These are phyloP conservation scores for Macrosiphum euphorbiae DNA, from an alignment of 2,888 invertebrate genomes.

Conservation along the genomic window DNA sequence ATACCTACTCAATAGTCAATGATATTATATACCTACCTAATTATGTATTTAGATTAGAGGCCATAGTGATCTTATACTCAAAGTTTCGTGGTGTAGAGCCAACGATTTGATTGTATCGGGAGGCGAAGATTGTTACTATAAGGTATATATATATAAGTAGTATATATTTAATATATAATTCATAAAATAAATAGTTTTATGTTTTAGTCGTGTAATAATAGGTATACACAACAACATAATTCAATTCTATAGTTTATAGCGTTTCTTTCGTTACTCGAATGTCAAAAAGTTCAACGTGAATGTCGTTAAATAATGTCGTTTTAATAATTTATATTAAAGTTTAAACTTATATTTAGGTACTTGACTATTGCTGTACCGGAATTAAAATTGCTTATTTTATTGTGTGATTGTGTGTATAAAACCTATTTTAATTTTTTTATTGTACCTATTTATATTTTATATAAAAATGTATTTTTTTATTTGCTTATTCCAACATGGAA, in stretches of 20 bases:
- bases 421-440: background rate
- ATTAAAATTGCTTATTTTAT: background rate
- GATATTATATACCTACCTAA: background rate
- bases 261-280: background rate
- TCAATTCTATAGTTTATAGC: background rate
- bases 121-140: constrained; percentile 84
- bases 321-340: background rate
- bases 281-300: background rate
- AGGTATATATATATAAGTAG: constrained; percentile 72
- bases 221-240: background rate
- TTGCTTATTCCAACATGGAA: background rate
- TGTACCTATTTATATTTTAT: background rate
- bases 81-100: constrained; percentile 75
- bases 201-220: background rate
- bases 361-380: background rate
- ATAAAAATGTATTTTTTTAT: constrained; percentile 14
- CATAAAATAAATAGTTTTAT: background rate
- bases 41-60: constrained; percentile 73
- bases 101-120: constrained; percentile 76
- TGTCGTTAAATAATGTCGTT: background rate
- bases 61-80: constrained; percentile 92
- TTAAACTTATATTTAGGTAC: background rate
- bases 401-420: background rate
- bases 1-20: background rate
- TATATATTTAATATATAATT: background rate